Conservation (phyloP, 2,888 invertebrate species). For the Diaphora mendica region DNA sequence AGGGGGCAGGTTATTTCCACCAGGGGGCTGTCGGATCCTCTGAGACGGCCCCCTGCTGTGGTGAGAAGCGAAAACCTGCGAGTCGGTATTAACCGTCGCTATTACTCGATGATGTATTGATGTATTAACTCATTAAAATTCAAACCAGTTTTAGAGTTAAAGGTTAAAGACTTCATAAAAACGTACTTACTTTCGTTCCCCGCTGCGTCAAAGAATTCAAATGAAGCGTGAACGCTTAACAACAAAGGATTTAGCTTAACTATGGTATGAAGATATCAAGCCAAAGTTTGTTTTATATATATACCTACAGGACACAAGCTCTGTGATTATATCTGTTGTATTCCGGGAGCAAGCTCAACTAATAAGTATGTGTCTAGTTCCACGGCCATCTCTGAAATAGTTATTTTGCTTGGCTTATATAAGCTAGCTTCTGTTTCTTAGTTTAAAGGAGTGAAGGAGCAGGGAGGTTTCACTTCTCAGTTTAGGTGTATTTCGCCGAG, state of each 20-base stretch:
- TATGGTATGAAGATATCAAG: conserved; percentile 55
- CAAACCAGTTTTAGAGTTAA: conserved; percentile 77
- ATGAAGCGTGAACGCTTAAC: conserved; percentile 65
- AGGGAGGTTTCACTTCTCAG: no score
- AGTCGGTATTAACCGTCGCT: conserved; percentile 70
- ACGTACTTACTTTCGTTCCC: conserved; percentile 72
- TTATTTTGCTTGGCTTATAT: conserved; percentile 39
- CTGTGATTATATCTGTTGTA: conserved; percentile 40
- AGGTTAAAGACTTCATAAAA: conserved; percentile 81
- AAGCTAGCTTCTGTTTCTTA: conserved; percentile 32
- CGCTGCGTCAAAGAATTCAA: conserved; percentile 73
- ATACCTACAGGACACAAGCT: conserved; percentile 26
- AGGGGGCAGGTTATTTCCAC: conserved; percentile 68
- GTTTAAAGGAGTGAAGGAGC: conserved; percentile 30
- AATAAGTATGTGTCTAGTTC: conserved; percentile 37
- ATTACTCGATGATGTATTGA: conserved; percentile 80
- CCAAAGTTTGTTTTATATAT: conserved; percentile 49
- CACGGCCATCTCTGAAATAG: conserved; percentile 42
- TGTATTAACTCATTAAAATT: conserved; percentile 83
- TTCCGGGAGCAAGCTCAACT: conserved; percentile 32
- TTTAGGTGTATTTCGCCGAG: no score
- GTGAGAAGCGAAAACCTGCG: conserved; percentile 73
- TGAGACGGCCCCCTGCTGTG: conserved; percentile 74
- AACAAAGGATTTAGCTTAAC: conserved; percentile 62
- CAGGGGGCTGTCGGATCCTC: conserved; percentile 71